Percentiles rank a stretch among this genome's conserved stretches.
These are phyloP conservation scores for Drosophila arizonae DNA, from an alignment of 1,140 invertebrate species.

Conservation along the genomic window DNA sequence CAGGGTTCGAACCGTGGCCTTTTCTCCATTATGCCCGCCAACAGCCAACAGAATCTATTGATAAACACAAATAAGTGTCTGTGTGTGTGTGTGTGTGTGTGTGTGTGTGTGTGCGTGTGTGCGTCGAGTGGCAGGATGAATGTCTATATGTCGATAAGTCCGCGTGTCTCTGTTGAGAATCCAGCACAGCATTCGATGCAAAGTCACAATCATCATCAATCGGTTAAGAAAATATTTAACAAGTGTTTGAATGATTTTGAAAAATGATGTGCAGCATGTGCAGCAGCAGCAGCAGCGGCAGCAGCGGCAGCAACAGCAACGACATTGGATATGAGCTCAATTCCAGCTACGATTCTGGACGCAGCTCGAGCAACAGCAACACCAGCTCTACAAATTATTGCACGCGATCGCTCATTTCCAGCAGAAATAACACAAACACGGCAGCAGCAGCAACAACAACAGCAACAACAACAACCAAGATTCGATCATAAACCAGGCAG, in stretches of 20 bases:
- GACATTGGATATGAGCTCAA: slow-evolving; percentile 3
- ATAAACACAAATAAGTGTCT: slow-evolving; percentile 75
- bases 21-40: slow-evolving; percentile 4
- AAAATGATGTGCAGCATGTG: slow-evolving; percentile 78
- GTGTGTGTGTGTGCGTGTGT: slow-evolving; percentile 4
- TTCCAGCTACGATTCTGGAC: slow-evolving; percentile 13
- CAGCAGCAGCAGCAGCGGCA: slow-evolving; percentile 41
- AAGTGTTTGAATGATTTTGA: slow-evolving; percentile 82
- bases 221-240: slow-evolving; percentile 82
- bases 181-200: slow-evolving; percentile 38
- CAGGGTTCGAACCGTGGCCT: not conserved
- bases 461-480: slow-evolving; percentile 45
- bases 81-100: too few relatives aligned
- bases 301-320: slow-evolving; percentile 9
- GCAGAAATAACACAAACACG: slow-evolving; percentile 81
- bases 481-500: slow-evolving; percentile 44
- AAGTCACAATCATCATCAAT: slow-evolving; percentile 79
- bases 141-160: slow-evolving; percentile 20
- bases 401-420: slow-evolving; percentile 81
- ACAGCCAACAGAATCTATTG: slow-evolving; percentile 56
- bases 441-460: slow-evolving; percentile 33
- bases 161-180: slow-evolving; percentile 21
- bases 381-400: slow-evolving; percentile 74
- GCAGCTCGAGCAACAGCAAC: slow-evolving; percentile 27
- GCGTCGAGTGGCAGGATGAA: slow-evolving; percentile 62